A percentile compares a stretch with the other conserved stretches of the same genome.
Conservation (phyloP, 1,140 invertebrate genomes). For the Drosophila sturtevanti region DNA sequence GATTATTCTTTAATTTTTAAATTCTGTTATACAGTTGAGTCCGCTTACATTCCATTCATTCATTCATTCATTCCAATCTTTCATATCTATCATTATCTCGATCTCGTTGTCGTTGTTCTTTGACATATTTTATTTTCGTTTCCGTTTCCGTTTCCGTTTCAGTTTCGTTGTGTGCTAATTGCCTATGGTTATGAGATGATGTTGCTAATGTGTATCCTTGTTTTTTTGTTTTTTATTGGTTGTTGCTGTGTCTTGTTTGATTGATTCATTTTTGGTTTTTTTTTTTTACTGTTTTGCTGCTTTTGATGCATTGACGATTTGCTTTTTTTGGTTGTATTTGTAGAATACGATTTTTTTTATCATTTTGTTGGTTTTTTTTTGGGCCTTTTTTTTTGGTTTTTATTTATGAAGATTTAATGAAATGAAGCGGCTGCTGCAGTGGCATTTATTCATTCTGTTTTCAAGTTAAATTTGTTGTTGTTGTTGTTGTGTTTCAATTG, state of each 20-base stretch:
- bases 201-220: slow-evolving; percentile 1
- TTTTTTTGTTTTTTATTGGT: background rate
- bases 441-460: slow-evolving; percentile 44
- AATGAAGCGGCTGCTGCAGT: slow-evolving; percentile 76
- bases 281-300: background rate
- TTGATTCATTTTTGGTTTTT: background rate
- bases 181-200: slow-evolving; percentile 2
- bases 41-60: slow-evolving; percentile 46
- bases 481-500: slow-evolving; percentile 58
- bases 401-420: slow-evolving; percentile 49
- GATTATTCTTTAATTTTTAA: slow-evolving; percentile 8
- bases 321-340: slow-evolving; percentile 15
- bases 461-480: slow-evolving; percentile 55
- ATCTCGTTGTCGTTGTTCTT: slow-evolving; percentile 5
- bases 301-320: slow-evolving; percentile 15
- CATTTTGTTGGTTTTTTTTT: slow-evolving; percentile 71
- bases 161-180: background rate
- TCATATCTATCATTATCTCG: slow-evolving; percentile 23
- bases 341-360: slow-evolving; percentile 15
- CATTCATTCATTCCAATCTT: background rate
- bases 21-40: slow-evolving; percentile 40
- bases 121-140: too few species aligned
- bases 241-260: too few species aligned
- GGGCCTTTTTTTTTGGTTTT: slow-evolving; percentile 66
- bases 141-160: background rate